Percentiles rank a stretch among this genome's conserved stretches.
Conservation (phyloP, 2,888 invertebrate species). For the Nephrotoma guestfalica region DNA sequence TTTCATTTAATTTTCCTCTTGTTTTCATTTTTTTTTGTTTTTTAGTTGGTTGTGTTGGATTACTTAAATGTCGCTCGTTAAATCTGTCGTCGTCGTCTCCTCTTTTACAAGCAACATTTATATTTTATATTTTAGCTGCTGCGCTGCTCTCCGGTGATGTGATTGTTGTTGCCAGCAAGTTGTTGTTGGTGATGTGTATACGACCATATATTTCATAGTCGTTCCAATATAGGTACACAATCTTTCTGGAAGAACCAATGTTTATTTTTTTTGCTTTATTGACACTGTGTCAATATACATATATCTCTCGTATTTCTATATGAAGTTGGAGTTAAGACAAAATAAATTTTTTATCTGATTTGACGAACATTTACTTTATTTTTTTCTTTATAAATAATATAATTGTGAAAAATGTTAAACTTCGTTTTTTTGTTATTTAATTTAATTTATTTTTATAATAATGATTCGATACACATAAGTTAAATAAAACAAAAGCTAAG, state of each 20-base stretch:
- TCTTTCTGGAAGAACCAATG: not conserved
- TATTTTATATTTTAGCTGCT: not conserved
- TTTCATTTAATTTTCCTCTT: not conserved
- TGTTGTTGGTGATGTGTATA: not conserved
- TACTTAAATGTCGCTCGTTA: not conserved
- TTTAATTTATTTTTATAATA: conserved; percentile 1
- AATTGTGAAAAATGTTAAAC: conserved; percentile 2
- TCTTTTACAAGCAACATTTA: not conserved
- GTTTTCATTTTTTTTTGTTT: not conserved
- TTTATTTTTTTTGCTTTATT: not conserved
- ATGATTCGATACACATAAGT: not conserved
- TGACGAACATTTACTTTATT: conserved; percentile 7
- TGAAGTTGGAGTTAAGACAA: not conserved
- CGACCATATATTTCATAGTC: conserved; percentile 3
- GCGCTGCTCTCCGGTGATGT: not conserved
- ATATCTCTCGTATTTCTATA: not conserved
- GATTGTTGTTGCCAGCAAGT: not conserved
- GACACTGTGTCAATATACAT: not conserved
- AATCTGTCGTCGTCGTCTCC: not conserved
- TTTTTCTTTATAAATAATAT: conserved; percentile 1
- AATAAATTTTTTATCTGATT: conserved; percentile 9
- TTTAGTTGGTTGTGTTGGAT: not conserved
- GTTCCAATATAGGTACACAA: not conserved
- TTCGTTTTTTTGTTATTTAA: not conserved
- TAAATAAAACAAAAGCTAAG: not conserved